A percentile compares a stretch with the other conserved stretches of the same genome.
These are phyloP conservation scores for Pollimyrus isidori DNA, from an alignment of 2,113 vertebrate genomes.

Conservation along the genomic window DNA sequence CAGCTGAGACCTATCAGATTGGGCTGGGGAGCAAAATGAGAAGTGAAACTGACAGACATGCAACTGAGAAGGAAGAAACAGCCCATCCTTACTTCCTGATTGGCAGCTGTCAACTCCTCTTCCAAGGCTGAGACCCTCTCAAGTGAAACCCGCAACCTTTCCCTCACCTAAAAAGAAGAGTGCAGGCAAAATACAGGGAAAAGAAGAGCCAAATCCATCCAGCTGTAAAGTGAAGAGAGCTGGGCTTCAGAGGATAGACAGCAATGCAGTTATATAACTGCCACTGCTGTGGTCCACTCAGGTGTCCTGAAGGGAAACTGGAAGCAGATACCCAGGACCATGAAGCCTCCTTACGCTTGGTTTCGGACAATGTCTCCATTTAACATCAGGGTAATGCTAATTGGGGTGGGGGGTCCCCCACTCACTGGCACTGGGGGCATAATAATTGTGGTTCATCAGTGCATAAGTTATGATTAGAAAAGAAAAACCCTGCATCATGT, in stretches of 20 bases:
- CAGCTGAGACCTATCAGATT: background rate
- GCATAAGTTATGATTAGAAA: background rate
- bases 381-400: background rate
- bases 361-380: background rate
- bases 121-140: slow-evolving; percentile 93
- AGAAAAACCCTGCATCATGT: background rate
- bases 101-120: slow-evolving; percentile 90
- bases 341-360: background rate
- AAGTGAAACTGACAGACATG: background rate
- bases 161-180: slow-evolving; percentile 44
- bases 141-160: slow-evolving; percentile 89
- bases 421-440: background rate
- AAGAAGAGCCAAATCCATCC: background rate
- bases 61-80: background rate
- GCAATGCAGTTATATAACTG: background rate
- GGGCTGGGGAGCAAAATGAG: background rate
- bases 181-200: background rate
- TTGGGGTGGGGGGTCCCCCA: background rate
- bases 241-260: background rate
- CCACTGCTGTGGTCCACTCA: background rate
- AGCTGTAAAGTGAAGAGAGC: background rate
- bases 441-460: background rate
- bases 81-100: slow-evolving; percentile 78
- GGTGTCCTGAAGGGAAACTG: background rate
- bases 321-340: background rate